Conservation (phyloP, 2,113 vertebrate species). For the Bos javanicus region DNA sequence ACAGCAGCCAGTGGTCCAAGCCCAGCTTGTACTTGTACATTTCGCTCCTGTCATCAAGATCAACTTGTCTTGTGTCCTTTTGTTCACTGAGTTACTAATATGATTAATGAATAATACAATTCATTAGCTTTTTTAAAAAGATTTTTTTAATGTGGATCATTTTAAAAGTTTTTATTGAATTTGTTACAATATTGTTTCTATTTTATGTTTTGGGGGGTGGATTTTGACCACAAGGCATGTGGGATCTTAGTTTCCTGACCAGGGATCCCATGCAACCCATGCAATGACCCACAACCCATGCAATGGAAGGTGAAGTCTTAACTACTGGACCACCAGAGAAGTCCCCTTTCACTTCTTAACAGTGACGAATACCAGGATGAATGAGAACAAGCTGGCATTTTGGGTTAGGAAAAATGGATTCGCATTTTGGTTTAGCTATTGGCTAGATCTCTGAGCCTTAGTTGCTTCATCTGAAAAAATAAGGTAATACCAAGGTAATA, state of each 20-base stretch:
- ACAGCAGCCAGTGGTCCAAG: neutral
- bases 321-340: neutral
- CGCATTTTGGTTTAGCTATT: neutral
- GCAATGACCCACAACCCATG: too few species aligned
- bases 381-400: neutral
- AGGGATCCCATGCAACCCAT: neutral
- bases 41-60: neutral
- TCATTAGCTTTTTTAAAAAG: neutral
- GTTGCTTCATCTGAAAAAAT: neutral
- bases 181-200: neutral
- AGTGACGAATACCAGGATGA: neutral
- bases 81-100: neutral
- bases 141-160: neutral
- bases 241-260: neutral
- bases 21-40: neutral
- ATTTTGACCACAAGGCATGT: neutral
- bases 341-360: neutral
- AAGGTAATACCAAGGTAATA: neutral
- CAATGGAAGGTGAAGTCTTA: neutral
- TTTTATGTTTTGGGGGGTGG: neutral
- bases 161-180: neutral
- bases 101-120: neutral
- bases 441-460: neutral
- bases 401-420: neutral
- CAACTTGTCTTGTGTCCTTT: neutral